Evolutionary conservation across 2,113 vertebrate genomes (phyloP), one percentile per base, ranked within the genome.

Genomic region (Lichenostomus cassidix): DNA sequence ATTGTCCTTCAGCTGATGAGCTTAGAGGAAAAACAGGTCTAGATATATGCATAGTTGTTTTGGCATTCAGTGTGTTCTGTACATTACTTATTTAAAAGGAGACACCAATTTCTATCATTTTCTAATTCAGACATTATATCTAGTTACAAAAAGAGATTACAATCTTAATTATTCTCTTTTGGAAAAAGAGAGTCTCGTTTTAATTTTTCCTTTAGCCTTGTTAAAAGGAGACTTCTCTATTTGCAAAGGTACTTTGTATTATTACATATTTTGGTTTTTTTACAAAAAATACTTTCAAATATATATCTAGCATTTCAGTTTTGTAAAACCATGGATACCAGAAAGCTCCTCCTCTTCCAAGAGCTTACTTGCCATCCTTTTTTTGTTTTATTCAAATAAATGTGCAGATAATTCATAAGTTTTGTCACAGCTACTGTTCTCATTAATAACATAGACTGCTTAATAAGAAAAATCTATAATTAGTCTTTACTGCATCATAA

Each of bases 401-500:
- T 24, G 11, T 67, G 35, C 17, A 67, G 62, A n/a, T 44, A 82
- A 92, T 79, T 91, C 53, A 92, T 79, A 82, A 82, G 70, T 78
- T 76, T 95, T 68, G 62, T 83, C 83, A 84, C 23, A 78, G 37
- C 41, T 81, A 59, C 24, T 79, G 12, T 75, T 94, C 64, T 85
- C 58, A 76, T 96, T 88, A 93, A 87, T 90, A 83, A 92, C n/a
- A 49, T 31, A 64, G 73, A 83, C 35, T 81, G 28, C 28, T 83
- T 90, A 87, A 83, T 93, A 96, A 80, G 39, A 95, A 92, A 92
- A 93, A 95, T 87, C 39, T 77, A 17, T 91, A 93, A 90, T 95
- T 96, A 90, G 24, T 84, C 39, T 84, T 91, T 79, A 71, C 24
- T 92, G 64, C 47, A 89, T 87, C 42, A 25, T 74, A 91, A 67